Base-by-base conservation (phyloP, 2,797 vertebrate genomes). In the Denticeps clupeoides region DNA sequence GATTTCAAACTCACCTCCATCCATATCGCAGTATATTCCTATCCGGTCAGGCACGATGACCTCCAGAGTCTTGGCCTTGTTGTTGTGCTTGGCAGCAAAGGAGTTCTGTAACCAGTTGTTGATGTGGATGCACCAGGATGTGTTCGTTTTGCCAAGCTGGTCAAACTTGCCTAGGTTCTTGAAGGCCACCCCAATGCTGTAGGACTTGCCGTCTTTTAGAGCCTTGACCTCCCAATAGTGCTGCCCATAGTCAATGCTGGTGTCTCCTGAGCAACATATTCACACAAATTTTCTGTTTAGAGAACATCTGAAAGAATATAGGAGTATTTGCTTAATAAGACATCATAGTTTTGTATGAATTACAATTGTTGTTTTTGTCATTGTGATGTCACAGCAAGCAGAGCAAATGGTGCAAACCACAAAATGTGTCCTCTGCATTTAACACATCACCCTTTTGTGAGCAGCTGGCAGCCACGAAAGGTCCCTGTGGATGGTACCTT, bases 101-200 rank as follows among this genome's bases (percentile, higher is more conserved):
- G 85, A 82, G 33, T 69, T 85, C 77, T 95, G 91, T 50, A 97
- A 79, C 93, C 93, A 97, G 64, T 90, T 93, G 78, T 90, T 97
- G 61, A 89, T 69, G 28, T 89, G 80, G 41, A 95, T 71, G 64
- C 91, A 94, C 93, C 91, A 97, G 2, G 90, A 89, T 19, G 78
- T 82, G n/a, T 78, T 72, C 5, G 85, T 90, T 66, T 89, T 94
- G 38, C 93, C 93, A 60, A 97, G 72, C n/a, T 96, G 93, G 62
- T 96, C 91, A 47, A 91, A 97, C 32, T 93, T 91, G 12, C 91
- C 90, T 35, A 87, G 71, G 55, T 81, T 87, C 62, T 81, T 85
- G 32, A 91, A 91, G 0, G 85, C 80, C 55, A 96, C 79, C 7
- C 93, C 93, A 47, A 93, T 78, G 1, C 88, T 91, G 59, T 89